Conservation (phyloP, 2,113 vertebrate species). For the Microtus richardsoni region DNA sequence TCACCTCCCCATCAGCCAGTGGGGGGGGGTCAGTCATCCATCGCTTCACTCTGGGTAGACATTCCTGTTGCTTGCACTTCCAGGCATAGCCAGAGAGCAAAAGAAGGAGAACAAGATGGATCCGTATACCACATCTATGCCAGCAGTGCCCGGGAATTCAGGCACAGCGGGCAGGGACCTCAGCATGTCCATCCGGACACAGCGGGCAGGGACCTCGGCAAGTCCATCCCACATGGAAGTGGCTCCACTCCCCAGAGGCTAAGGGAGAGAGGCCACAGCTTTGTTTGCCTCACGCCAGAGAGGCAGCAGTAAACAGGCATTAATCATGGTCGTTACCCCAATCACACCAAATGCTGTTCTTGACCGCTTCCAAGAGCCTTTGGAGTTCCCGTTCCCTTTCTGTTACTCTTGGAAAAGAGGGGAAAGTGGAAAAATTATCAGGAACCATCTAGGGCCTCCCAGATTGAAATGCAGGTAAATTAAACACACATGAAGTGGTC, state of each 20-base stretch:
- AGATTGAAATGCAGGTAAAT: constrained; percentile 85
- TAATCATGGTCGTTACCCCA: constrained; percentile 72
- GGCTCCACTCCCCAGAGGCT: constrained; percentile 2
- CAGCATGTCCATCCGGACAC: neutral
- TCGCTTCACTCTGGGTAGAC: fast-evolving
- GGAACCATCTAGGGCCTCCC: constrained; percentile 73
- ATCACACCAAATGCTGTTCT: constrained; percentile 46
- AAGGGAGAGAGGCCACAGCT: constrained; percentile 65
- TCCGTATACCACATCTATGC: too few relatives aligned
- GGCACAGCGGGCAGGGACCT: neutral
- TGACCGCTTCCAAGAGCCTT: constrained; percentile 66
- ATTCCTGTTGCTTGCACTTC: neutral
- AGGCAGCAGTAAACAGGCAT: constrained; percentile 56
- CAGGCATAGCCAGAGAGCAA: neutral
- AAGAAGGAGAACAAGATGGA: neutral
- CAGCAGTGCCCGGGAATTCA: too few relatives aligned
- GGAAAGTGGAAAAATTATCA: constrained; percentile 64
- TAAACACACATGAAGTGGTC: constrained; percentile 83
- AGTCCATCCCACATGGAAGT: constrained; percentile 32
- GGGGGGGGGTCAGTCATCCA: neutral
- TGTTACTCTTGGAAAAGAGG: constrained; percentile 62
- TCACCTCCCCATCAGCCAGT: fast-evolving
- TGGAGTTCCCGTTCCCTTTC: constrained; percentile 5
- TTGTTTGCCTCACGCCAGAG: constrained; percentile 63
- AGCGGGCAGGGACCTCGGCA: neutral